Conservation (phyloP, 92 coral and sea anemone genomes). For the Porites evermanni region DNA sequence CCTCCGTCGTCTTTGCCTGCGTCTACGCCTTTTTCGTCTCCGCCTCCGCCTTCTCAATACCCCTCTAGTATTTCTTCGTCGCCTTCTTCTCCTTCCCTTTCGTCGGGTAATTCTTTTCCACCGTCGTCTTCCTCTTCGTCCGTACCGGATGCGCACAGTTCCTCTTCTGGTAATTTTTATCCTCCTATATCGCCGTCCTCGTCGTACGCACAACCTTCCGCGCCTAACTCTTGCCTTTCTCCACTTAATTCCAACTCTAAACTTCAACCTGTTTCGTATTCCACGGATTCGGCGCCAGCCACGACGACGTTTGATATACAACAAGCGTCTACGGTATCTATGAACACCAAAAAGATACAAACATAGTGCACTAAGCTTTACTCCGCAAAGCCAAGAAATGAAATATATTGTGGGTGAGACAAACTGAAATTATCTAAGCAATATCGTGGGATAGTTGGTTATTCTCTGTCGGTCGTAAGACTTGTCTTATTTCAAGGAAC, state of each 20-base stretch:
- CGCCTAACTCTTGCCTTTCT: conserved; percentile 7
- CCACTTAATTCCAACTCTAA: neutral
- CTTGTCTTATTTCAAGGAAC: too few relatives aligned
- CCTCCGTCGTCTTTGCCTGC: conserved; percentile 27
- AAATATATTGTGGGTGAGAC: neutral
- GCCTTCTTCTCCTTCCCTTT: neutral
- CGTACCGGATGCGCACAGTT: neutral
- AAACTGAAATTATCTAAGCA: neutral
- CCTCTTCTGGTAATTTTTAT: conserved; percentile 23
- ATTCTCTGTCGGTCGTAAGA: too few relatives aligned
- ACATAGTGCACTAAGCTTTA: neutral
- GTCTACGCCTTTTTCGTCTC: neutral
- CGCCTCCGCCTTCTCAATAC: neutral
- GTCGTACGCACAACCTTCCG: conserved; percentile 7
- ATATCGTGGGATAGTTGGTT: neutral
- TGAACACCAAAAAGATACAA: neutral
- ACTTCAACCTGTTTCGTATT: conserved; percentile 11
- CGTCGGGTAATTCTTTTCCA: conserved; percentile 7
- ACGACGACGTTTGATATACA: neutral
- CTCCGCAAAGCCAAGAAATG: neutral
- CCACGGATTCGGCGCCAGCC: conserved; percentile 17
- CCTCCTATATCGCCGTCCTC: conserved; percentile 7
- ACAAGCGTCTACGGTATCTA: neutral
- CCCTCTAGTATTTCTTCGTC: neutral
- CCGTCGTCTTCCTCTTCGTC: neutral